Conservation (phyloP, 2,113 vertebrate species). For the Aepyceros melampus region DNA sequence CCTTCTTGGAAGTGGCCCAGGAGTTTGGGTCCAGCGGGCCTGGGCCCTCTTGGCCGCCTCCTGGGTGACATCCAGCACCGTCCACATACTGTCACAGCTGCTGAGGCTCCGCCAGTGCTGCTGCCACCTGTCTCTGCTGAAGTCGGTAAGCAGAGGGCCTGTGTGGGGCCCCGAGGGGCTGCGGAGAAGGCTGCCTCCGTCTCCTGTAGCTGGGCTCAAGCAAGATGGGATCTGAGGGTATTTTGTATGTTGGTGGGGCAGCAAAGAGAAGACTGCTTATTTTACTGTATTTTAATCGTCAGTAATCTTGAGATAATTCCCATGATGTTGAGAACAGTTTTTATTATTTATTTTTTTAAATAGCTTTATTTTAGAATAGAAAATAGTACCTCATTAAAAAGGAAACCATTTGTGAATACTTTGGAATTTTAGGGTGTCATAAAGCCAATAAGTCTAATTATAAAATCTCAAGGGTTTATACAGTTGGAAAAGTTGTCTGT, state of each 20-base stretch:
- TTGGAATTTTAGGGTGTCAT: not conserved
- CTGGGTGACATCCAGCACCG: constrained; percentile 83
- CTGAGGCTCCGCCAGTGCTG: constrained; percentile 96
- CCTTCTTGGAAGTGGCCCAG: constrained; percentile 79
- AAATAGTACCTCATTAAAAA: constrained; percentile 14
- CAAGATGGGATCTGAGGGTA: not conserved
- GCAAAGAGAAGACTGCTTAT: not conserved
- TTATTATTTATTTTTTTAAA: not conserved
- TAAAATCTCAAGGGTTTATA: not conserved
- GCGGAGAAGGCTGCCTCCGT: rapidly evolving
- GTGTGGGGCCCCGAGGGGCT: rapidly evolving
- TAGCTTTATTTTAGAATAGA: not conserved
- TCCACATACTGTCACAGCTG: constrained; percentile 92
- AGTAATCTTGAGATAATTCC: not conserved
- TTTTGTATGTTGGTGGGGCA: not conserved
- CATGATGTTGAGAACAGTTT: not conserved
- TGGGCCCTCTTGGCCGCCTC: not conserved
- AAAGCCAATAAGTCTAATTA: not conserved
- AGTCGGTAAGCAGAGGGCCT: constrained; percentile 81
- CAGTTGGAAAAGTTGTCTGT: not conserved
- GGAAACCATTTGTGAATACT: not conserved
- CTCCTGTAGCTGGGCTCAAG: not conserved
- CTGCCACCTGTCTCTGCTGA: constrained; percentile 93
- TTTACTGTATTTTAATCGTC: not conserved
- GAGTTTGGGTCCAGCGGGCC: constrained; percentile 84